A percentile compares a stretch with the other conserved stretches of the same genome.
Conservation (phyloP, 2,888 invertebrate species). For the Tiliacea aurago region DNA sequence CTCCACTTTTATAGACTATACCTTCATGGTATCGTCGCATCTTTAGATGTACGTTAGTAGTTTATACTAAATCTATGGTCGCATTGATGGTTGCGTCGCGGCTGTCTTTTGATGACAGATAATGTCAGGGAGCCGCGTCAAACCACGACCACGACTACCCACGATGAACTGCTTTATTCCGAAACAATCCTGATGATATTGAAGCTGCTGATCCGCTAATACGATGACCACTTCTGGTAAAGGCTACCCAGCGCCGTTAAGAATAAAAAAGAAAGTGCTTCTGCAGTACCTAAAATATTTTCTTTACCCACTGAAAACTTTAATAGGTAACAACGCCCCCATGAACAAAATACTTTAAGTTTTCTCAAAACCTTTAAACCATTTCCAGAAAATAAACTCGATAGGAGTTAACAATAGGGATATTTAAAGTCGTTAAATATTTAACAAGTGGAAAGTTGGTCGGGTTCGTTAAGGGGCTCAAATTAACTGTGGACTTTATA, state of each 20-base stretch:
- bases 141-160: accelerated
- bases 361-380: neutral
- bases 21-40: no score
- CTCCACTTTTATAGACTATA: no score
- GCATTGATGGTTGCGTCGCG: no score
- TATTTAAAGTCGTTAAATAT: constrained; percentile 36
- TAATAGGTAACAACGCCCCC: neutral
- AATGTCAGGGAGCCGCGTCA: neutral
- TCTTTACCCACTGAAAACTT: neutral
- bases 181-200: neutral
- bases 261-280: no score
- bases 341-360: neutral
- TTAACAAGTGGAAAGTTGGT: constrained; percentile 42
- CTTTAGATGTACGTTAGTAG: no score
- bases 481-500: constrained; percentile 33
- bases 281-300: no score
- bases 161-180: neutral
- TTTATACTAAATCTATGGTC: no score
- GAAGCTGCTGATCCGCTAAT: neutral
- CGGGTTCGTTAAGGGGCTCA: constrained; percentile 36
- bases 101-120: no score
- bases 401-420: constrained; percentile 9
- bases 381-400: neutral
- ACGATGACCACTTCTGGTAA: neutral
- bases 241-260: no score